Base-by-base conservation (phyloP, 2,888 invertebrate genomes). In the Drepanosiphum platanoidis region DNA sequence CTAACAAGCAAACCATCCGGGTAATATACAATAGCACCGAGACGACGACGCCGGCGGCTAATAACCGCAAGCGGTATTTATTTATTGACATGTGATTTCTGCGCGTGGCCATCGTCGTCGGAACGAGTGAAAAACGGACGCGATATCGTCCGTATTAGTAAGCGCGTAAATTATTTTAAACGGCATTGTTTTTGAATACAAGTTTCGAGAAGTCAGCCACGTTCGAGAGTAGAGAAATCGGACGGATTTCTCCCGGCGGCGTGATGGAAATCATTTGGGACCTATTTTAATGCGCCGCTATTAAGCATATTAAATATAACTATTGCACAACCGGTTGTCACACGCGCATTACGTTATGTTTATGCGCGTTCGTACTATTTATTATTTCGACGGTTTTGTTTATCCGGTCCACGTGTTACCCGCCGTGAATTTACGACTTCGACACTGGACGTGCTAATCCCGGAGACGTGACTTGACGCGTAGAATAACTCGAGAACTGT, bases 1-100 rank as follows among this genome's bases (percentile, higher is more conserved):
- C 46, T 72, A 72, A 72, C 72, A 72, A 46, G 46, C 72, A 22
- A 72, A 72, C n/a, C 27, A 39, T 71, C 32, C 66, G 18, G 32
- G 34, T 32, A 34, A 30, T 4, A 1, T 11, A 30, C 3, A 32
- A 64, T 30, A 30, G n/a, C n/a, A 64, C 30, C 64, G 15, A 32
- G 0, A 15, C 30, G 13, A 13, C 13, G 42, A 13, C 13, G 42
- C 11, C 30, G 13, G 13, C 30, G 13, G 11, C 42, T 42, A 42
- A 42, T 42, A 5, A 64, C 30, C 30, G 13, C 4, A 11, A 42
- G 13, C 3, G 13, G 3, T 64, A 64, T 64, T n/a, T 64, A 30
- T 64, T 11, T 27, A 42, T 42, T 42, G 13, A 11, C 42, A n/a
- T n/a, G n/a, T n/a, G 42, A 42, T 42, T 8, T 42, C 8, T 42